Percentiles rank a stretch among this genome's conserved stretches.
Evolutionary conservation across 2,888 invertebrate genomes (phyloP).

Genomic region (Zygothrica quintamaculata): DNA sequence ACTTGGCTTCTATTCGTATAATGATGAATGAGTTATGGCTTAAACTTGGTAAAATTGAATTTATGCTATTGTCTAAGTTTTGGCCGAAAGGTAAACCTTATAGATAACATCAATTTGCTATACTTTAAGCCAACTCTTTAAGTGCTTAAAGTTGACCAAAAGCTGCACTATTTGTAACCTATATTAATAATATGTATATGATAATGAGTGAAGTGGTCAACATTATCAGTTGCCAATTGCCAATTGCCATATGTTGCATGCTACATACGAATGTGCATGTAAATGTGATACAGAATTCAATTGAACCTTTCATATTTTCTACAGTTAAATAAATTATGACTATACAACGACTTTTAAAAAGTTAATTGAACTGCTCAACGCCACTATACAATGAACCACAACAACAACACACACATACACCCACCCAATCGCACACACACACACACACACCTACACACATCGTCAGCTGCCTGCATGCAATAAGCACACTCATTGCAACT

Average conservation of each 20-base stretch:
- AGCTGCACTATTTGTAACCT: too few species aligned
- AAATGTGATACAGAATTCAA: slow-evolving; percentile 5
- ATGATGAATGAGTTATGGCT: slow-evolving; percentile 68
- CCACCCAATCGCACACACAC: slow-evolving; percentile 3
- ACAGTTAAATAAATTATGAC: slow-evolving; percentile 30
- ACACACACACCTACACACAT: slow-evolving; percentile 9
- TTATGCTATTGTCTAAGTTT: slow-evolving; percentile 23
- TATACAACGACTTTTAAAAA: slow-evolving; percentile 43
- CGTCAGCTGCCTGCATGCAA: slow-evolving; percentile 26
- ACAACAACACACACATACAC: slow-evolving; percentile 4
- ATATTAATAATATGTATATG: too few species aligned
- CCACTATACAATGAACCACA: slow-evolving; percentile 32
- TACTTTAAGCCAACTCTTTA: too few species aligned
- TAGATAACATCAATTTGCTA: too few species aligned
- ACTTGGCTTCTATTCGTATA: slow-evolving; percentile 32
- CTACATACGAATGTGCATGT: too few species aligned
- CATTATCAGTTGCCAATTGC: too few species aligned
- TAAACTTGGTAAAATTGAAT: slow-evolving; percentile 55
- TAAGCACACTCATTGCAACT: slow-evolving; percentile 44
- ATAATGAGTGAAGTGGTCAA: too few species aligned
- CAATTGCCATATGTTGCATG: too few species aligned
- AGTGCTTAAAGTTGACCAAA: too few species aligned
- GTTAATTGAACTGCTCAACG: slow-evolving; percentile 63
- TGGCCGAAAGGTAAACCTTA: too few species aligned
- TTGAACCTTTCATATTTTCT: slow-evolving; percentile 13